Conservation (phyloP, 2,113 vertebrate species). For the Mastomys coucha region DNA sequence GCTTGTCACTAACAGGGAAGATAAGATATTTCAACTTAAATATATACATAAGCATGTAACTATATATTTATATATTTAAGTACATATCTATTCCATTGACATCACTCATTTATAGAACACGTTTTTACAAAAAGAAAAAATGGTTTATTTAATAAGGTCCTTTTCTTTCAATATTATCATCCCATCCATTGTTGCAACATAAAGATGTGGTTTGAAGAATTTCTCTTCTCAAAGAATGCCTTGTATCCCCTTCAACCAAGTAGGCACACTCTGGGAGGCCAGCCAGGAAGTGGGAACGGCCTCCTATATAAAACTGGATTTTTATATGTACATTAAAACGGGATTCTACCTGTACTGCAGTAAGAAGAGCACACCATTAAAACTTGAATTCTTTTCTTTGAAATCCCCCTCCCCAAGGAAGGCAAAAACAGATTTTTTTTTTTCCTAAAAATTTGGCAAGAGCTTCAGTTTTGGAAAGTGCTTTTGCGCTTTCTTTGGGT, state of each 20-base stretch:
- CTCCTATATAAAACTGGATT: slow-evolving; percentile 51
- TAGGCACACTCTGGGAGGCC: slow-evolving; percentile 70
- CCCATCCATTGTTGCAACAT: slow-evolving; percentile 60
- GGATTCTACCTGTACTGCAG: slow-evolving; percentile 64
- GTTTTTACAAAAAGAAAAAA: slow-evolving; percentile 38
- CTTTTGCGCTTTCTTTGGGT: slow-evolving; percentile 41
- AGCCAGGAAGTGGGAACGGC: slow-evolving; percentile 72
- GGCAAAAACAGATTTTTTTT: not conserved
- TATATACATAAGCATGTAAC: not conserved
- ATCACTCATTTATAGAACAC: slow-evolving; percentile 40
- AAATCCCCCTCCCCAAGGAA: not conserved
- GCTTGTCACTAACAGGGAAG: not conserved
- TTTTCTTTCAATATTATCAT: slow-evolving; percentile 59
- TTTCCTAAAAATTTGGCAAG: not conserved
- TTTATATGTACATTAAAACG: slow-evolving; percentile 18
- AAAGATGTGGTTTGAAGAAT: slow-evolving; percentile 71
- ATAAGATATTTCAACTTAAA: slow-evolving; percentile 27
- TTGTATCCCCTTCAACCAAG: slow-evolving; percentile 71
- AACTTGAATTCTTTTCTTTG: not conserved
- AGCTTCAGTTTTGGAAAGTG: slow-evolving; percentile 51
- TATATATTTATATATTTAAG: not conserved
- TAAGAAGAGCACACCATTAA: not conserved
- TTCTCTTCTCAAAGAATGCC: slow-evolving; percentile 73
- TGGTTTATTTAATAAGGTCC: slow-evolving; percentile 31
- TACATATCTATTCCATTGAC: not conserved